Percentiles rank a stretch among this genome's conserved stretches.
Conservation (phyloP, 2,888 invertebrate species). For the Drosophila paranaensis region DNA sequence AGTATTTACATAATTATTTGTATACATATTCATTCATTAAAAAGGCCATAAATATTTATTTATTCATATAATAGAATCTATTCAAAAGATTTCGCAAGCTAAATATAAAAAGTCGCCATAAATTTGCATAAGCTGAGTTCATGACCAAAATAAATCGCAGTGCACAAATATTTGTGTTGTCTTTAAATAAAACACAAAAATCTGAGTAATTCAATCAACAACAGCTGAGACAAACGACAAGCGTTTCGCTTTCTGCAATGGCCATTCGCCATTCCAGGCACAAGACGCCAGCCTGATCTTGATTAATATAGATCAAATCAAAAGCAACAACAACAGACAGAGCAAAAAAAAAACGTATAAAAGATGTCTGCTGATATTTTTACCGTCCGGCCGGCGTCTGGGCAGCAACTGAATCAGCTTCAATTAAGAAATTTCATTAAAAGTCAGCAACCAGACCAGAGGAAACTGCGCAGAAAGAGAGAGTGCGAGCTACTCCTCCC, state of each 20-base stretch:
- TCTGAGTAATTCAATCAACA: slow-evolving; percentile 55
- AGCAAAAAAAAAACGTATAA: slow-evolving; percentile 42
- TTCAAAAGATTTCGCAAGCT: slow-evolving; percentile 2
- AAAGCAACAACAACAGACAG: slow-evolving; percentile 31
- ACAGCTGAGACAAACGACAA: slow-evolving; percentile 19
- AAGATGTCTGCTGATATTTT: slow-evolving; percentile 54
- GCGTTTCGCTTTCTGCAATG: slow-evolving; percentile 46
- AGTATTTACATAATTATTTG: neutral
- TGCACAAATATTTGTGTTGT: slow-evolving; percentile 10
- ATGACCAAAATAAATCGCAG: slow-evolving; percentile 38
- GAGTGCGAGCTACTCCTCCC: slow-evolving; percentile 15
- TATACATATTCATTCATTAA: neutral
- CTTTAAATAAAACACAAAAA: slow-evolving; percentile 37
- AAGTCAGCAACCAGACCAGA: slow-evolving; percentile 34
- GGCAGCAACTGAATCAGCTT: slow-evolving; percentile 58
- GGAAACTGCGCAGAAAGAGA: slow-evolving; percentile 27
- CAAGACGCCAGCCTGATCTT: slow-evolving; percentile 65
- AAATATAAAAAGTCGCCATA: slow-evolving; percentile 34
- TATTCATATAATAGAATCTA: slow-evolving; percentile 9
- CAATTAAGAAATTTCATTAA: slow-evolving; percentile 80
- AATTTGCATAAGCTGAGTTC: slow-evolving; percentile 60
- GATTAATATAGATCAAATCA: slow-evolving; percentile 80
- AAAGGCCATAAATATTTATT: slow-evolving; percentile 15
- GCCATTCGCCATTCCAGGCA: slow-evolving; percentile 15
- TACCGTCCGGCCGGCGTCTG: slow-evolving; percentile 61